Conservation (phyloP, 2,888 invertebrate species). For the Chloroclystis v-ata region DNA sequence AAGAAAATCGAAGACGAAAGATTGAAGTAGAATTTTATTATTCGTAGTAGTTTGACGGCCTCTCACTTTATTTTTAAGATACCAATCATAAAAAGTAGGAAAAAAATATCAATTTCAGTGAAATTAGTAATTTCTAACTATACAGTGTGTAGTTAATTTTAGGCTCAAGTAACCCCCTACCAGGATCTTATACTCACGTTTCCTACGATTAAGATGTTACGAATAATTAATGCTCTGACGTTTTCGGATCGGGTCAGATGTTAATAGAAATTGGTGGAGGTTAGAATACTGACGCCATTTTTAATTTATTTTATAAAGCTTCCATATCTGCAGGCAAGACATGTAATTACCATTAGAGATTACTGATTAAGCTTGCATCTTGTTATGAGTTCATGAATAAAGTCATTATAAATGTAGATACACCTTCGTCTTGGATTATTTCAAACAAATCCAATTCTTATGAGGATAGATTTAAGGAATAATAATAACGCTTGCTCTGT, state of each 20-base stretch:
- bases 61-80: no score
- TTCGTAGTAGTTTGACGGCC: no score
- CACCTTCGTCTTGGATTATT: background rate
- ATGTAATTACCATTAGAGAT: conserved; percentile 21
- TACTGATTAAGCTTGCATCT: conserved; percentile 23
- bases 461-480: no score
- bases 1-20: no score
- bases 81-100: no score
- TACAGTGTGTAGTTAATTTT: no score
- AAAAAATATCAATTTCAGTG: no score
- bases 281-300: conserved; percentile 13
- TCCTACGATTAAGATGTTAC: conserved; percentile 71
- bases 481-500: background rate
- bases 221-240: conserved; percentile 71
- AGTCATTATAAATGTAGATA: conserved; percentile 11
- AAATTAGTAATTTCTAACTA: no score
- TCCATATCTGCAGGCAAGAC: conserved; percentile 12
- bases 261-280: conserved; percentile 26
- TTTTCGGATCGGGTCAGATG: conserved; percentile 54
- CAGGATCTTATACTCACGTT: conserved; percentile 71
- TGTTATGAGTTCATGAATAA: conserved; percentile 23
- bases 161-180: no score
- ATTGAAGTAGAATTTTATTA: no score
- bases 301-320: conserved; percentile 18
- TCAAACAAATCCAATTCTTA: no score